Percentiles rank a stretch among this genome's conserved stretches.
Evolutionary conservation across 2,113 vertebrate species (phyloP).

Genomic region (Zosterops lateralis): DNA sequence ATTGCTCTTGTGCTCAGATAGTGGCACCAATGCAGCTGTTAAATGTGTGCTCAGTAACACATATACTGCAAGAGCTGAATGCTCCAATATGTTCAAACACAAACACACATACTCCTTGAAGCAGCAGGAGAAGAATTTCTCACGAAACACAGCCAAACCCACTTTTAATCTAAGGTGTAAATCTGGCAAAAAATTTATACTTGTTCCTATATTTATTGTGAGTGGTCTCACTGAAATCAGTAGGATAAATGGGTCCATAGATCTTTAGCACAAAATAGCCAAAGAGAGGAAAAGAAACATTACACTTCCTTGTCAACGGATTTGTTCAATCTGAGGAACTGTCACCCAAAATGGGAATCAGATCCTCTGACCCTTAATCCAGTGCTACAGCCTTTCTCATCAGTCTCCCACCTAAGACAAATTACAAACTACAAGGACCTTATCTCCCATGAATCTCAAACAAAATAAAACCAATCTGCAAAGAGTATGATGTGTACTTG

Average conservation of each 20-base stretch:
- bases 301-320: not conserved
- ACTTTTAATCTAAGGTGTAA: not conserved
- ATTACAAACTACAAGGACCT: not conserved
- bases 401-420: not conserved
- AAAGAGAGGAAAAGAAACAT: not conserved
- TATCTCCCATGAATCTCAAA: not conserved
- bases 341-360: not conserved
- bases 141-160: not conserved
- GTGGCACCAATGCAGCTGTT: not conserved
- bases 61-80: not conserved
- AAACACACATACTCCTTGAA: not conserved
- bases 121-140: not conserved
- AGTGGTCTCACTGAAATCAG: not conserved
- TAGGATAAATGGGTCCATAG: constrained; percentile 6
- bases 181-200: not conserved
- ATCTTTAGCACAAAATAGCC: not conserved
- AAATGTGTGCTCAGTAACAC: not conserved
- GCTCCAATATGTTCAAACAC: not conserved
- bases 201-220: not conserved
- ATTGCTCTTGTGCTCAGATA: rapidly evolving
- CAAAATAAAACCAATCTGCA: not conserved
- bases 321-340: not conserved
- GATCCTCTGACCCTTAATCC: not conserved
- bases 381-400: not conserved
- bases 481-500: not conserved